Evolutionary conservation across 2,797 vertebrate species (phyloP), one percentile per base, ranked within the genome.

Genomic region (Clarias fuscus): DNA sequence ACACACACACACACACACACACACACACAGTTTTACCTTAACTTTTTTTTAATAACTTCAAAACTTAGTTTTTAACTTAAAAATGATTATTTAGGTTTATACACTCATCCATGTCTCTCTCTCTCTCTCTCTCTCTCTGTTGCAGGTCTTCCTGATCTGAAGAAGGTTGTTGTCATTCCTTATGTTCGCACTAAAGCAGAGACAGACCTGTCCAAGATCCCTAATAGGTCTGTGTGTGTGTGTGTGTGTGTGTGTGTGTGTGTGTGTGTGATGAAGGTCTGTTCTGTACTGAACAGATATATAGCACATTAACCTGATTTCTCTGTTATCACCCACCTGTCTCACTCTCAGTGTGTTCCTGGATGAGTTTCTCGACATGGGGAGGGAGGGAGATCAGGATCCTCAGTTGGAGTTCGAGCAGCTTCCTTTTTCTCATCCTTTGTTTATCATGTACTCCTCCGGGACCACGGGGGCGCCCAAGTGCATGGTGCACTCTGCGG

Each of bases 401-500:
- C 98, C 98, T 0, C 98, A 99, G 95, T 94, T 99, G 92, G 98
- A 99, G 93, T 99, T 99, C 58, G 98, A 99, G 89, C 85, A 86
- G 85, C 80, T 83, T 68, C 79, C 85, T 2, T 86, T 86, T 27
- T 86, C 80, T 61, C 85, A 86, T 67, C 85, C 85, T 15, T 72
- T 86, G 22, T 86, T 86, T 24, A 86, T 86, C 80, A 86, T 86
- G 97, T 99, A 97, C 91, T 99, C 98, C 0, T 99, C 98, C 0
- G 98, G 98, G 86, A 99, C 98, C 43, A 99, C 98, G 0, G 98
- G 98, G 2, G 96, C 98, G 8, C 98, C 98, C 1, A 99, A 99
- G 91, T 99, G 98, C 91, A 98, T 99, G 98, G 98, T 99, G 89
- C 98, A 99, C 92, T 99, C 98, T 0, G 97, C 97, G 0, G 98